Base-by-base conservation (phyloP, 2,797 vertebrate species). In the Microcaecilia unicolor region DNA sequence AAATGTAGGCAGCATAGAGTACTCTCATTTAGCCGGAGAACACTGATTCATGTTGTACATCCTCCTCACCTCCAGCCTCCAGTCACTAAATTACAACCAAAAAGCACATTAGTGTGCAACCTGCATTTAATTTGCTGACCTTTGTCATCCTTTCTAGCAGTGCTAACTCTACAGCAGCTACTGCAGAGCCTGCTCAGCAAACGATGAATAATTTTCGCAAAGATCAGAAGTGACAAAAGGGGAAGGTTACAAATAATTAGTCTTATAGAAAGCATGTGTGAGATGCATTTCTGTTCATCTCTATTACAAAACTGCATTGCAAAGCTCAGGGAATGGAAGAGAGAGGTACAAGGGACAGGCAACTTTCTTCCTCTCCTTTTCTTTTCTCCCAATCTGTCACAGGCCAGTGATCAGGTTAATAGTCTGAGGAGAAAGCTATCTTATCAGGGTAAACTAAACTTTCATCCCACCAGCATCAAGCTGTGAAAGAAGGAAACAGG, bases 371-470 rank as follows among this genome's bases (percentile, higher is more conserved):
- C 14, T 55, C 12, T 24, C 9, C 4, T 2, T 6, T 34, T 10
- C 20, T 37, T 31, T 19, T 28, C 29, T 7, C 10, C 14, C 29
- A 7, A 36, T 58, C 40, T 69, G 39, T 51, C 58, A 52, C 55
- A 67, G 44, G 37, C 17, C 48, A 61, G 15, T 37, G 33, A 55
- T 43, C 10, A 20, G 34, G 41, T 51, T 63, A 61, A 54, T 30
- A 52, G 56, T 32, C 33, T 52, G 31, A 40, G 54, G 48, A 60
- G 58, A 54, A 31, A 44, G 33, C 43, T 49, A 5, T 64, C 20
- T 61, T 52, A 37, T 55, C 44, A 39, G 38, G 34, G 40, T 49
- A 66, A 70, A 61, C 45, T 55, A 48, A 56, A 61, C 55, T 73
- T 65, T 68, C 55, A 65, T 64, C 26, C 20, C 14, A 32, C 48